Percentiles rank a stretch among this genome's conserved stretches.
phyloP scores from a whole-genome alignment of 1,140 invertebrate species.

The Neodiprion virginianus region DNA sequence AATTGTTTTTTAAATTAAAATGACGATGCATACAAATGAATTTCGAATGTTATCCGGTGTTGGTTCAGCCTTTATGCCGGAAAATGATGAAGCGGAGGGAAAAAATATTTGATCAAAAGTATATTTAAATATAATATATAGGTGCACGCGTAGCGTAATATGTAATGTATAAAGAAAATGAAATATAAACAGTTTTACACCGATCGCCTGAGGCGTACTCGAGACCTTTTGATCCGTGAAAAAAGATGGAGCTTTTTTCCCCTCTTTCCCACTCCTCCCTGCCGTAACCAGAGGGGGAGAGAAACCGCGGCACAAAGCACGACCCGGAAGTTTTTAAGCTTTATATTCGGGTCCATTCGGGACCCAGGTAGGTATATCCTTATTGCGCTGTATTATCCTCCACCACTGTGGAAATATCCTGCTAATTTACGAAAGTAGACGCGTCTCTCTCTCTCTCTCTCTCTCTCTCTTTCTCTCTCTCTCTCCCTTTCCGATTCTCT shows the following conservation, averaged over 20 bases:
- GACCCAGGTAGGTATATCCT: background rate
- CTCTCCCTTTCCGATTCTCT: too few relatives aligned
- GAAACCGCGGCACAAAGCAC: background rate
- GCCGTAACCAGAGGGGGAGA: too few relatives aligned
- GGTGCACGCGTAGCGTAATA: too few relatives aligned
- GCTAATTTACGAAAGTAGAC: background rate
- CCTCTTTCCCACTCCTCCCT: too few relatives aligned
- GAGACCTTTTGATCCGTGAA: background rate
- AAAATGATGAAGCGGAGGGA: background rate
- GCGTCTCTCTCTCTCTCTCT: slow-evolving; percentile 13
- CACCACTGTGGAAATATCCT: background rate
- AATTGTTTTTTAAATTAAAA: background rate
- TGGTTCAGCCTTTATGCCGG: slow-evolving; percentile 17
- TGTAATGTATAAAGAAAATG: background rate
- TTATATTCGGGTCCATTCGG: slow-evolving; percentile 5
- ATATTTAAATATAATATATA: too few relatives aligned
- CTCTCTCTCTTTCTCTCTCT: slow-evolving; percentile 4
- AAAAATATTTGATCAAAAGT: slow-evolving; percentile 1
- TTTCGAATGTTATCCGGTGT: slow-evolving; percentile 25
- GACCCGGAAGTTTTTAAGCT: slow-evolving; percentile 1
- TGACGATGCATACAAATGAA: slow-evolving; percentile 29
- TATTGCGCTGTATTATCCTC: background rate
- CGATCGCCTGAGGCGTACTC: background rate
- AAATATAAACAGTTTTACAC: background rate
- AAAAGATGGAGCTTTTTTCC: too few relatives aligned